Conservation (phyloP, 1,140 invertebrate genomes). For the Conus betulinus region DNA sequence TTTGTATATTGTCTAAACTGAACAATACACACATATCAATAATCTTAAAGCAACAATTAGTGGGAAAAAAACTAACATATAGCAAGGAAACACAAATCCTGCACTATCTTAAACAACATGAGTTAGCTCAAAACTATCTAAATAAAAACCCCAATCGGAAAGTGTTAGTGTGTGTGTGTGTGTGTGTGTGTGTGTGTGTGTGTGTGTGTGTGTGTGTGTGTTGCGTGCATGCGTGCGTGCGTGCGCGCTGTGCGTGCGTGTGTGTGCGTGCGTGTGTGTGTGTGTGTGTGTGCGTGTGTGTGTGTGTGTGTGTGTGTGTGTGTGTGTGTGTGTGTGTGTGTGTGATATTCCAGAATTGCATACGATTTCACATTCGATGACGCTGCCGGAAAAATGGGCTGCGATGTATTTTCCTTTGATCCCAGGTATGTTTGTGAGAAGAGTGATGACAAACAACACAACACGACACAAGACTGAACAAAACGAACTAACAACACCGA, state of each 20-base stretch:
- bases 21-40: no score
- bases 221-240: background rate
- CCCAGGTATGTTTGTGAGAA: background rate
- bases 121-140: no score
- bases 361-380: background rate
- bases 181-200: background rate
- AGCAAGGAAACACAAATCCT: no score
- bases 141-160: no score
- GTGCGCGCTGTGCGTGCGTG: background rate
- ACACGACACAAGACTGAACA: no score
- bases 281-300: background rate
- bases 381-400: background rate
- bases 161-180: no score
- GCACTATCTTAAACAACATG: no score
- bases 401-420: background rate
- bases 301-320: background rate
- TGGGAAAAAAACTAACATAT: no score
- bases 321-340: background rate
- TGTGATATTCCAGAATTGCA: background rate
- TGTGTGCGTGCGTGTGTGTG: conserved; percentile 1
- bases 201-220: conserved; percentile 9
- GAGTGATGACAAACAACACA: no score
- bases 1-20: no score
- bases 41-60: no score
- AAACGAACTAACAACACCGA: no score